Conservation (phyloP, 2,888 invertebrate species). For the Galerucella calmariensis region DNA sequence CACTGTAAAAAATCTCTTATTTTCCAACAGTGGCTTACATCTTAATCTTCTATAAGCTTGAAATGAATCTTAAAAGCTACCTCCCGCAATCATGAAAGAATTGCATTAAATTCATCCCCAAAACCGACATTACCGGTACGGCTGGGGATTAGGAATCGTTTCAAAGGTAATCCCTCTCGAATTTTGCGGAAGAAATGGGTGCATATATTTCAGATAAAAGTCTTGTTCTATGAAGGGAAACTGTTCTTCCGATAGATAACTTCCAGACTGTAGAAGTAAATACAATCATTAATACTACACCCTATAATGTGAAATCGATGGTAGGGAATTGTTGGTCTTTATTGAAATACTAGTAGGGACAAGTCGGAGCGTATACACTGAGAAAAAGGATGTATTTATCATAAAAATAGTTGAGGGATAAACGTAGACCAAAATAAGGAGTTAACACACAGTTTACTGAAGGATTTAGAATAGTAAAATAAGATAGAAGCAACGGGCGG, state of each 20-base stretch:
- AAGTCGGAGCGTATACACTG: slow-evolving; percentile 13
- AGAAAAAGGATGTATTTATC: slow-evolving; percentile 13
- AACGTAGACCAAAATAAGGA: no score
- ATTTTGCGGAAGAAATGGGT: slow-evolving; percentile 41
- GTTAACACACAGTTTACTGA: no score
- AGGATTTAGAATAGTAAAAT: neutral
- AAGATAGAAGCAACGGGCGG: no score
- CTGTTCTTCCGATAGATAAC: slow-evolving; percentile 5
- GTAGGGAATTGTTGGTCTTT: slow-evolving; percentile 22
- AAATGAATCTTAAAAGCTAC: neutral
- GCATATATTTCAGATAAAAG: slow-evolving; percentile 46
- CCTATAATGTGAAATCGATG: slow-evolving; percentile 44
- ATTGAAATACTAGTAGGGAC: slow-evolving; percentile 19
- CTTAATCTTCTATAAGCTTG: neutral
- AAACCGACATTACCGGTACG: slow-evolving; percentile 34
- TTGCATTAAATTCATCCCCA: slow-evolving; percentile 39
- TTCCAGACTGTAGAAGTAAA: slow-evolving; percentile 35
- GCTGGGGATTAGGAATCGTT: neutral
- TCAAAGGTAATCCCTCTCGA: slow-evolving; percentile 41
- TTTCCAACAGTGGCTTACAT: neutral
- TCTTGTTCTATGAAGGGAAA: slow-evolving; percentile 19
- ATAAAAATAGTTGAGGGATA: no score
- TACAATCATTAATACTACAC: slow-evolving; percentile 42
- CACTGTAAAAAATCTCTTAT: neutral
- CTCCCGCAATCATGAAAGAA: slow-evolving; percentile 23